Conservation (phyloP, 2,113 vertebrate species). For the pig (Sus scrofa) region T2T-Sscrofa CM000822.6:14517001-14517500, state of each 20-base stretch:
- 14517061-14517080: background rate
- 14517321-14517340: background rate
- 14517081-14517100: background rate
- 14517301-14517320: background rate
- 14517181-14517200: background rate
- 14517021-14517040: background rate
- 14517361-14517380: background rate
- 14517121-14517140: background rate
- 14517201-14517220: conserved; percentile 16
- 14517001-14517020: background rate
- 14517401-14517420: background rate
- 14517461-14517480: background rate
- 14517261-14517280: background rate
- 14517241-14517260: background rate
- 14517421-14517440: background rate
- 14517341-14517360: background rate
- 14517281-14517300: background rate
- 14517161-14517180: background rate
- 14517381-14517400: background rate
- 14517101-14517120: background rate
- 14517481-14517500: background rate
- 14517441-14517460: background rate
- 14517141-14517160: background rate
- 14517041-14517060: background rate
- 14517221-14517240: background rate